Conservation (phyloP, 2,888 invertebrate genomes). For the Chrysomela aeneicollis region DNA sequence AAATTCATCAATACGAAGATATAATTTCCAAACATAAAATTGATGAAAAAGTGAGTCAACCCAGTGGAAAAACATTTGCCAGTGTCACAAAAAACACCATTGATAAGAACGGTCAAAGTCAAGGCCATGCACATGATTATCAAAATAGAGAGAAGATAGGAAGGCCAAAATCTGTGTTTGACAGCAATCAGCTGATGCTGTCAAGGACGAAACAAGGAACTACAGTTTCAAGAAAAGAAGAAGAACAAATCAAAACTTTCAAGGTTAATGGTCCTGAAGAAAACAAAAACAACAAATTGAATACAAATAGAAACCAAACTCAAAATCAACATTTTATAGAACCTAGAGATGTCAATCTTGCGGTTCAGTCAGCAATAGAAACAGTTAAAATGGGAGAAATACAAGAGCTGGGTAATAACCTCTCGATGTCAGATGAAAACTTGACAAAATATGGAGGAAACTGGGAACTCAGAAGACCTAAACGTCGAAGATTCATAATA, state of each 20-base stretch:
- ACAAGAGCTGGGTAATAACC: not conserved
- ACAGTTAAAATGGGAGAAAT: not conserved
- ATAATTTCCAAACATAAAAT: not conserved
- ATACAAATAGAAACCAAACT: not conserved
- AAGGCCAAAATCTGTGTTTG: not conserved
- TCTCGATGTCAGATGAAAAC: not conserved
- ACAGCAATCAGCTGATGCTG: not conserved
- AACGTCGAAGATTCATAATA: slow-evolving; percentile 7
- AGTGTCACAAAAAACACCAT: not conserved
- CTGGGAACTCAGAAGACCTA: not conserved
- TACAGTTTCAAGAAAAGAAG: not conserved
- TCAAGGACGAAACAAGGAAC: not conserved
- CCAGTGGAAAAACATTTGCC: not conserved
- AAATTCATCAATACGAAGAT: not conserved
- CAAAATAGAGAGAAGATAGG: not conserved
- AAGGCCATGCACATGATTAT: not conserved
- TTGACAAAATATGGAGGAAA: not conserved
- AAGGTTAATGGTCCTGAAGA: not conserved
- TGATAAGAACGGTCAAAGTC: not conserved
- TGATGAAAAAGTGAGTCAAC: not conserved
- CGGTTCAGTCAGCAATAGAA: not conserved
- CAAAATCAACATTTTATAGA: not conserved
- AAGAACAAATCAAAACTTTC: not conserved
- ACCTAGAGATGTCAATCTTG: not conserved
- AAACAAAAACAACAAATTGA: not conserved